Base-by-base conservation (phyloP, 2,113 vertebrate species). In the Ciconia stormi region DNA sequence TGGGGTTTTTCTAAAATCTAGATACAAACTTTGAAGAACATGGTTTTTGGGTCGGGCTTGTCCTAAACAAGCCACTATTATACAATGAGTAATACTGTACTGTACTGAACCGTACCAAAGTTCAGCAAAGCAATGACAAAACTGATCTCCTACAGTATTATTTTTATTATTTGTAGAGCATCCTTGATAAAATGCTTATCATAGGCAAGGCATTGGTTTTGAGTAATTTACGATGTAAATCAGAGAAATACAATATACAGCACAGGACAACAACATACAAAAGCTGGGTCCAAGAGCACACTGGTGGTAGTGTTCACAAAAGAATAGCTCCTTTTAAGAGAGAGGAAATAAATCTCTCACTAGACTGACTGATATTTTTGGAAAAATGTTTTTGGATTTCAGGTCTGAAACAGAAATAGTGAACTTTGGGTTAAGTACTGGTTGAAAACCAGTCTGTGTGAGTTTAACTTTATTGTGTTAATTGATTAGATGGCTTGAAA, bases 311-410 rank as follows among this genome's bases (percentile, higher is more conserved):
- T 46, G 50, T 93, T 96, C 56, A 67, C 52, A 90, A 52, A 89
- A 87, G 23, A 90, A 90, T 36, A 67, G 69, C 61, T 96, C 59
- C 52, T 96, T 95, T 96, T 71, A 94, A 61, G 72, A 58, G 82
- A 71, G 80, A 91, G 56, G 34, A 81, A 94, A 89, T 89, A 86
- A 89, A 87, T 67, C 50, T 66, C n/a, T 92, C 47, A 36, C 50
- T 52, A 83, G 86, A 53, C 17, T 0, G 22, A 83, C 16, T 13
- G 7, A 89, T 81, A 53, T 89, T 94, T 96, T 92, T 77, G 40
- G 71, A 83, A 89, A 94, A 90, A 73, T 42, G n/a, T 50, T 89
- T 94, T 89, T 87, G 49, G 34, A 81, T 91, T 90, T 89, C 72
- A 82, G 38, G 32, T 89, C 76, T 95, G 86, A 74, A 95, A 52